These are phyloP conservation scores for Clusia tigrina DNA, from an alignment of 2,888 invertebrate species.

Conservation along the genomic window DNA sequence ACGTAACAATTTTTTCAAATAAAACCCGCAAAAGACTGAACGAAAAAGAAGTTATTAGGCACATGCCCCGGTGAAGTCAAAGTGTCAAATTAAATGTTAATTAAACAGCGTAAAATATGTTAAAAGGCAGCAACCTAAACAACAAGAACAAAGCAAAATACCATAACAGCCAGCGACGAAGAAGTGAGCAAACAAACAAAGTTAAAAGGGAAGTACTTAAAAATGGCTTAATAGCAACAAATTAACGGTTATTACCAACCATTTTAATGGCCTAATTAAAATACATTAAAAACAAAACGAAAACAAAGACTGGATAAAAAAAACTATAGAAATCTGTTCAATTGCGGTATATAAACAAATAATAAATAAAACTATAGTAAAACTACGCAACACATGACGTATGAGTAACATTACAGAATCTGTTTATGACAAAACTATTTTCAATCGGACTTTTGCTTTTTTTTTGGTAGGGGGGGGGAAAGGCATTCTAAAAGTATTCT, in stretches of 20 bases:
- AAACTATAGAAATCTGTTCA: no score
- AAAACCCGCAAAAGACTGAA: not conserved
- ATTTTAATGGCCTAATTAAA: conserved; percentile 57
- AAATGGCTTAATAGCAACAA: not conserved
- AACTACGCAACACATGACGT: conserved; percentile 5
- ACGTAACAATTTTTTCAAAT: not conserved
- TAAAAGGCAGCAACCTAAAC: not conserved
- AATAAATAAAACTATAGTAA: not conserved
- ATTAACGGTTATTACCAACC: conserved; percentile 33
- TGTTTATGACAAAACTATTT: no score
- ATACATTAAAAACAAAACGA: conserved; percentile 51
- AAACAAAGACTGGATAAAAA: no score
- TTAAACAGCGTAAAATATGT: not conserved
- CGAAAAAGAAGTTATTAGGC: conserved; percentile 6
- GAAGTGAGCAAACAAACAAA: not conserved
- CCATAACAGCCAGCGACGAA: not conserved
- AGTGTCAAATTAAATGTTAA: conserved; percentile 10
- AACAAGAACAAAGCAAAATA: not conserved
- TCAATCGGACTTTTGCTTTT: not conserved
- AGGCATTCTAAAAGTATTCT: not conserved
- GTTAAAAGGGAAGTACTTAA: not conserved
- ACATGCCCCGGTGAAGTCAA: not conserved
- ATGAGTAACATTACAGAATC: not conserved
- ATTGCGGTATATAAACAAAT: no score
- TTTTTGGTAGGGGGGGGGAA: not conserved